Evolutionary conservation across 2,888 invertebrate genomes (phyloP).

Genomic region (Nowickia ferox): DNA sequence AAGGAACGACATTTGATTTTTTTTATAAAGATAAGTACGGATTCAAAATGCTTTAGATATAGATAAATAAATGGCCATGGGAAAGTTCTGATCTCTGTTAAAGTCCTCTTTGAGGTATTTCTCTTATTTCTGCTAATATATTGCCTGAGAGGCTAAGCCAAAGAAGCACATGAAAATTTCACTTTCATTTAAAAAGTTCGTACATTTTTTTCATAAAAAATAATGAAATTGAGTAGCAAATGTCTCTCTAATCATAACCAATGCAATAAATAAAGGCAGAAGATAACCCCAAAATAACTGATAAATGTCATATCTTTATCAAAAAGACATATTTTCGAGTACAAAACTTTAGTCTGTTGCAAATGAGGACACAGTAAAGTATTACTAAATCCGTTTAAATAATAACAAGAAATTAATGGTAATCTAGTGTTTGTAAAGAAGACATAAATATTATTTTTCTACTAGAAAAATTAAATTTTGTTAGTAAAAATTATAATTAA

Average conservation of each 20-base stretch:
- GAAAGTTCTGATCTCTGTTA: too few species aligned
- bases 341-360: background rate
- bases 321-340: background rate
- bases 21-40: too few species aligned
- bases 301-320: conserved; percentile 3
- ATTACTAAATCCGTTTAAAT: background rate
- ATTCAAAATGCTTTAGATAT: too few species aligned
- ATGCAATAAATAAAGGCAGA: background rate
- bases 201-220: background rate
- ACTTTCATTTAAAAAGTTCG: conserved; percentile 32
- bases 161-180: conserved; percentile 19
- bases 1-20: too few species aligned
- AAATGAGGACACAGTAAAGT: background rate
- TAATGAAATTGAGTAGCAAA: background rate
- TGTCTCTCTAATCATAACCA: conserved; percentile 1
- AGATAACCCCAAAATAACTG: conserved; percentile 7
- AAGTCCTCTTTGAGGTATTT: too few species aligned
- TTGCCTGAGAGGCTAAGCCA: too few species aligned
- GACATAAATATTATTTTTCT: background rate
- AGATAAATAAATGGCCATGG: too few species aligned
- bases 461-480: background rate
- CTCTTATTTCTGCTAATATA: too few species aligned
- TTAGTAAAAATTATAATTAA: background rate
- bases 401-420: background rate
- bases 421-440: background rate